Conservation (phyloP, 2,797 vertebrate species). For the Etheostoma perlongum region DNA sequence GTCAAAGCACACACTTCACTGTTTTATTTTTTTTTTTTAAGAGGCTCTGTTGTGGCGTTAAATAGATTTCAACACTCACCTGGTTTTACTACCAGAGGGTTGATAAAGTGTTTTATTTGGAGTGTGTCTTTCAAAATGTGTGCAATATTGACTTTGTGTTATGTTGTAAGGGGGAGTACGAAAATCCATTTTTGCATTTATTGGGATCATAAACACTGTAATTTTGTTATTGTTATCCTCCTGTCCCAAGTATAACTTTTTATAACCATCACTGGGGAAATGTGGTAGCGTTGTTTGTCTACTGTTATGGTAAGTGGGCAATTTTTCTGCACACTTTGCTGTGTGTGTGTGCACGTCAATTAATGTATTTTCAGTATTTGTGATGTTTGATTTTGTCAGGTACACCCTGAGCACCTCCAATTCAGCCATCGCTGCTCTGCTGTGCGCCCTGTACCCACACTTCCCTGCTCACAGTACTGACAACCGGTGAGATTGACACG, state of each 20-base stretch:
- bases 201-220: background rate
- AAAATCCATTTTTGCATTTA: background rate
- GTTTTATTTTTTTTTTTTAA: conserved; percentile 54
- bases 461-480: conserved; percentile 98
- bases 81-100: conserved; percentile 33
- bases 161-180: background rate
- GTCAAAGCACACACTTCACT: conserved; percentile 52
- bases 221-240: conserved; percentile 2
- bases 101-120: conserved; percentile 13
- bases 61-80: conserved; percentile 22
- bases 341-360: background rate
- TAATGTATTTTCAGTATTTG: background rate
- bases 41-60: conserved; percentile 40
- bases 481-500: conserved; percentile 88
- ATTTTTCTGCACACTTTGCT: too few species aligned
- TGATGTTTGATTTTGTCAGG: conserved; percentile 72
- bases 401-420: conserved; percentile 97
- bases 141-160: background rate
- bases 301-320: too few species aligned
- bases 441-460: conserved; percentile 97
- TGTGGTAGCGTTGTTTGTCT: too few species aligned
- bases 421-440: conserved; percentile 95
- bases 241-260: too few species aligned
- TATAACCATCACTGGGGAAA: too few species aligned
- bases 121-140: background rate